phyloP scores from a whole-genome alignment of 2,113 vertebrate species.

The Tyto alba region DNA sequence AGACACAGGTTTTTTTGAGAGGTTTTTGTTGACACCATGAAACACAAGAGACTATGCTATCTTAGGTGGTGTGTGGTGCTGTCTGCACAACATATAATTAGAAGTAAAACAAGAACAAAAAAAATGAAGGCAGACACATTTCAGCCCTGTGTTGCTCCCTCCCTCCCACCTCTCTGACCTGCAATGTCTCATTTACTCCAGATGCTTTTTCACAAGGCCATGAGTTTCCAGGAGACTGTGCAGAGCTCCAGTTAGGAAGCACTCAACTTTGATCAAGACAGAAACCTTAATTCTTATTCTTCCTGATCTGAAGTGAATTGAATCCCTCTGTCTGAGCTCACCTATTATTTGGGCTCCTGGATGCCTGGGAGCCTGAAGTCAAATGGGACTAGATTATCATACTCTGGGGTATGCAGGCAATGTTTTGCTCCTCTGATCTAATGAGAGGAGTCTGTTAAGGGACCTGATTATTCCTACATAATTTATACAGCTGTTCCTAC shows the following conservation, averaged over 20 bases:
- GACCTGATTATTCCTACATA: not conserved
- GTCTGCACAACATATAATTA: not conserved
- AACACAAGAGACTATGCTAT: not conserved
- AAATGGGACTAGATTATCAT: not conserved
- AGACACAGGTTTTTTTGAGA: not conserved
- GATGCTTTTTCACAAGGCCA: not conserved
- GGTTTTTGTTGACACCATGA: not conserved
- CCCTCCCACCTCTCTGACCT: not conserved
- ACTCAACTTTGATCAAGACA: not conserved
- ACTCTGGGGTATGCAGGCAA: not conserved
- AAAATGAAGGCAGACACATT: not conserved
- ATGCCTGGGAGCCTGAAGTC: not conserved
- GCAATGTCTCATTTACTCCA: not conserved
- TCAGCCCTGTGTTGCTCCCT: not conserved
- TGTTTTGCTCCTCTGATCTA: not conserved
- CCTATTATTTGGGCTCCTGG: not conserved
- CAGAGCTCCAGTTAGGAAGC: not conserved
- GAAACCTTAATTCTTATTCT: not conserved
- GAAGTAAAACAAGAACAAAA: not conserved
- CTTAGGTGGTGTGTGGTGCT: not conserved
- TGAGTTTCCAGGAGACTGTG: not conserved
- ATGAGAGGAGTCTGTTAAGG: not conserved
- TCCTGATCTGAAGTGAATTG: not conserved
- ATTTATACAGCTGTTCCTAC: not conserved
- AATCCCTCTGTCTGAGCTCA: not conserved